Percentiles rank a stretch among this genome's conserved stretches.
Evolutionary conservation across 2,888 invertebrate genomes (phyloP).

Genomic region (Ornithoptera priamus): DNA sequence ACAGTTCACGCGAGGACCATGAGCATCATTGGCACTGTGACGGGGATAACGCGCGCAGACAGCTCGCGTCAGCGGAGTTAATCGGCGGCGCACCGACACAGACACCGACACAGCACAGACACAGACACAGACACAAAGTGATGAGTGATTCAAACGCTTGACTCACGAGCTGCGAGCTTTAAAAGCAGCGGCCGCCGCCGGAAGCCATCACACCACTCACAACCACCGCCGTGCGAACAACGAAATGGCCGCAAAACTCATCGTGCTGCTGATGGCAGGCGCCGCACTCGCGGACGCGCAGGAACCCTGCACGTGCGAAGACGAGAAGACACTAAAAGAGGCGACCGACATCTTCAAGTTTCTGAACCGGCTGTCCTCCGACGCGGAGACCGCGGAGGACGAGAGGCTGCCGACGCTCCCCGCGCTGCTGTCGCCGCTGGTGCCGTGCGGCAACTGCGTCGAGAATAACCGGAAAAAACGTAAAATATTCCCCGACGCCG

Average conservation of each 20-base stretch:
- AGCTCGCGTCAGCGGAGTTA: slow-evolving; percentile 16
- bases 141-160: slow-evolving; percentile 18
- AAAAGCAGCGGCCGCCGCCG: slow-evolving; percentile 6
- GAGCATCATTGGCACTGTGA: background rate
- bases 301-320: slow-evolving; percentile 10
- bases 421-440: slow-evolving; percentile 37
- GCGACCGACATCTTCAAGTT: slow-evolving; percentile 15
- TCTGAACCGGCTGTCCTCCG: background rate
- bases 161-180: slow-evolving; percentile 4
- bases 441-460: slow-evolving; percentile 41
- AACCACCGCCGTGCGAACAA: slow-evolving; percentile 4
- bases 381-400: background rate
- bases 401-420: slow-evolving; percentile 35
- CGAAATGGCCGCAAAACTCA: slow-evolving; percentile 22
- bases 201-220: slow-evolving; percentile 10
- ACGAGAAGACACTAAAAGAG: slow-evolving; percentile 1
- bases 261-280: slow-evolving; percentile 2
- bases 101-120: too few relatives aligned
- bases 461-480: slow-evolving; percentile 35
- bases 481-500: slow-evolving; percentile 5
- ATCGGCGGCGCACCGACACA: slow-evolving; percentile 1
- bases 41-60: slow-evolving; percentile 5
- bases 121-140: too few relatives aligned
- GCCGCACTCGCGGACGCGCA: background rate
- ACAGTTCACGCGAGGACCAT: too few relatives aligned